A percentile compares a stretch with the other conserved stretches of the same genome.
phyloP scores from a whole-genome alignment of 2,113 vertebrate species.

The Oxyura jamaicensis region DNA sequence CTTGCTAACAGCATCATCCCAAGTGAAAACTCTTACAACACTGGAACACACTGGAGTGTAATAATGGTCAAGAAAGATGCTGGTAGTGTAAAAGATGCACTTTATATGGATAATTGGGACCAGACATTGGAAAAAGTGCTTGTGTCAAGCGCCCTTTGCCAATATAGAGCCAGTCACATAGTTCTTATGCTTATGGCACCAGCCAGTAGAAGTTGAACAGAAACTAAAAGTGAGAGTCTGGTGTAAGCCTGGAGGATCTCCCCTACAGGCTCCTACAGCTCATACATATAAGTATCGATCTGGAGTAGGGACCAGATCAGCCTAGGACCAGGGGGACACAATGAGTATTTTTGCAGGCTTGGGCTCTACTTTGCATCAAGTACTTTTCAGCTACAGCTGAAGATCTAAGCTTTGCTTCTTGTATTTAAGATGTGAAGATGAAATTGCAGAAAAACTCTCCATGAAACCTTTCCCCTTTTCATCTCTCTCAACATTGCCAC shows the following conservation, averaged over 20 bases:
- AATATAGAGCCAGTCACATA: background rate
- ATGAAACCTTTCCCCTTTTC: background rate
- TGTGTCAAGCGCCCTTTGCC: background rate
- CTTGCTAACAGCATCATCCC: background rate
- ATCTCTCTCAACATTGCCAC: background rate
- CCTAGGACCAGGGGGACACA: background rate
- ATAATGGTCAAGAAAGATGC: background rate
- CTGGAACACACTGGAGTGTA: background rate
- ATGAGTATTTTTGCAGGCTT: background rate
- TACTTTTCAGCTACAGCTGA: background rate
- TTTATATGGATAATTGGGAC: background rate
- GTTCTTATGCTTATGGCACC: background rate
- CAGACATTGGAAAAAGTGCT: background rate
- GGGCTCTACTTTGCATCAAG: background rate
- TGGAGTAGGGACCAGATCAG: background rate
- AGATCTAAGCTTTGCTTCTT: background rate
- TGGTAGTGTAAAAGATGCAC: background rate
- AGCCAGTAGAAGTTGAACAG: background rate
- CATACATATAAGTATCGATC: background rate
- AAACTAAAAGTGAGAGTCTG: background rate
- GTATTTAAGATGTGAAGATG: background rate
- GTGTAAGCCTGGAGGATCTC: background rate
- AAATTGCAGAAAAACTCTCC: background rate
- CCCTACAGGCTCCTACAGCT: background rate
- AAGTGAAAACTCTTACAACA: background rate